Evolutionary conservation across 2,888 invertebrate species (phyloP).

Genomic region (Sinotaia quadrata): DNA sequence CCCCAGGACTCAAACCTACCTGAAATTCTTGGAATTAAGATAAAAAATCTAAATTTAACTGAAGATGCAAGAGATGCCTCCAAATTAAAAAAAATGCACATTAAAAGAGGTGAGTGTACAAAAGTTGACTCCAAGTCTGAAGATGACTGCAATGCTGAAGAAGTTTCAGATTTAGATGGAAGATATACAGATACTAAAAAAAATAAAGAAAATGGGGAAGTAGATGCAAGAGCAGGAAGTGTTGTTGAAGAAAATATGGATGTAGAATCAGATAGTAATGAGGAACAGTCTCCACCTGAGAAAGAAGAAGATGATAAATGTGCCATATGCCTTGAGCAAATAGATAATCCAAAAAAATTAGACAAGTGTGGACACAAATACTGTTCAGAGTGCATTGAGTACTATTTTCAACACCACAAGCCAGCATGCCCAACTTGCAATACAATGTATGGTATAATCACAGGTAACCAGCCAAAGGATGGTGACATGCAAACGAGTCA

Average conservation of each 20-base stretch:
- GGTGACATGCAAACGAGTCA: constrained; percentile 46
- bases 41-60: no score
- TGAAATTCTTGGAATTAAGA: no score
- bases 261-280: background rate
- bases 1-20: no score
- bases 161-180: no score
- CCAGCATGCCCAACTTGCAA: constrained; percentile 63
- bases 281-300: background rate
- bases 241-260: background rate
- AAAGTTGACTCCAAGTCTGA: no score
- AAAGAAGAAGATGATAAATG: constrained; percentile 39
- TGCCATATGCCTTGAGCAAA: constrained; percentile 51
- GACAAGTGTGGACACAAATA: constrained; percentile 58
- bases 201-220: no score
- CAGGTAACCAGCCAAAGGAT: constrained; percentile 58
- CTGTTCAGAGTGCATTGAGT: constrained; percentile 56
- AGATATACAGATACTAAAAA: no score
- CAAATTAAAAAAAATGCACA: no score
- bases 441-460: constrained; percentile 50
- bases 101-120: no score
- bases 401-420: constrained; percentile 46
- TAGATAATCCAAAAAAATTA: constrained; percentile 36
- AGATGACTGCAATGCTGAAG: no score
- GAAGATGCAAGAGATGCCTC: no score
- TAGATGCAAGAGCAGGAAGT: background rate